Evolutionary conservation across 1,140 invertebrate genomes (phyloP).

Genomic region (Scaptomyza hsui): DNA sequence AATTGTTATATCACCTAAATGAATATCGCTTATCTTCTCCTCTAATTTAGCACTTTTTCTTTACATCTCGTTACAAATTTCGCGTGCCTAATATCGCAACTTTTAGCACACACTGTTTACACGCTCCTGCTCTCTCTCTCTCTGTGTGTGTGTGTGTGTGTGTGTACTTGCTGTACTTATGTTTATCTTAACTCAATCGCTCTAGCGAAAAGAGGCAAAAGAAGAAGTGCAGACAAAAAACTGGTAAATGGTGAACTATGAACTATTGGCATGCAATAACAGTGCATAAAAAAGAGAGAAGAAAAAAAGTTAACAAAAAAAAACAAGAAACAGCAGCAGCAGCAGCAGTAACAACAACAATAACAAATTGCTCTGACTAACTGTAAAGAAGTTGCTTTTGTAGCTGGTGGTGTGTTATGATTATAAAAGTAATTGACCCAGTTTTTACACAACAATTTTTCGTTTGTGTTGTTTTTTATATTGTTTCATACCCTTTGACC

Average conservation of each 20-base stretch:
- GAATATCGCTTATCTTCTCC: too few species aligned
- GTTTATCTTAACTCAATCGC: slow-evolving; percentile 48
- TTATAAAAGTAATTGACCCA: slow-evolving; percentile 64
- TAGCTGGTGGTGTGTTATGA: slow-evolving; percentile 45
- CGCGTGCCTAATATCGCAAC: slow-evolving; percentile 4
- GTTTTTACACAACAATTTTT: slow-evolving; percentile 45
- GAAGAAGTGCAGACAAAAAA: slow-evolving; percentile 30
- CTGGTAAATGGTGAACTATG: slow-evolving; percentile 49
- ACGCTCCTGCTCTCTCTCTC: too few species aligned
- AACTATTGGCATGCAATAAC: slow-evolving; percentile 63
- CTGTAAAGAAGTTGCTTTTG: slow-evolving; percentile 28
- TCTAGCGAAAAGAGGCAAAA: slow-evolving; percentile 4
- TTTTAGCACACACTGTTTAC: slow-evolving; percentile 24
- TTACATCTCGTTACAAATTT: too few species aligned
- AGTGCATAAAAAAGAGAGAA: slow-evolving; percentile 20
- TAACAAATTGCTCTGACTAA: slow-evolving; percentile 40
- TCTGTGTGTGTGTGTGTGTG: too few species aligned
- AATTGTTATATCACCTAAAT: too few species aligned
- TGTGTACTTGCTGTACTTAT: slow-evolving; percentile 14
- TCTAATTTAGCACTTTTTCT: too few species aligned
- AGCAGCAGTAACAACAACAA: slow-evolving; percentile 1
- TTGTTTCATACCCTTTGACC: slow-evolving; percentile 8
- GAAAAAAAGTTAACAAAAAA: background rate
- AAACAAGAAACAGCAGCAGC: slow-evolving; percentile 8
- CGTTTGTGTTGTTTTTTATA: slow-evolving; percentile 4